A percentile compares a stretch with the other conserved stretches of the same genome.
Evolutionary conservation across 2,888 invertebrate species (phyloP).

Genomic region (Eremobia ochroleuca): DNA sequence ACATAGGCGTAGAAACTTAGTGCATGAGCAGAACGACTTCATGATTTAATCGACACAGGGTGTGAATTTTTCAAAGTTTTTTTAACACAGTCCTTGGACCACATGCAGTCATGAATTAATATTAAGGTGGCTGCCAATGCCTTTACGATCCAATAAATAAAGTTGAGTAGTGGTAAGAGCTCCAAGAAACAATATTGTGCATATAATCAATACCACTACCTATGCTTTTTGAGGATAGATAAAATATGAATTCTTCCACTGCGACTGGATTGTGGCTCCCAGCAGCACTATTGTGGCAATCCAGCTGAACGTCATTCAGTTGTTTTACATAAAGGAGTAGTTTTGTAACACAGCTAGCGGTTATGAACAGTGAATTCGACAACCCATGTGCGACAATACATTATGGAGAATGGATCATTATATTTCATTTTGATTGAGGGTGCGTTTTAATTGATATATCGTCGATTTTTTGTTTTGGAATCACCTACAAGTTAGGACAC

Average conservation of each 20-base stretch:
- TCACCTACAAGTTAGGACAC: no score
- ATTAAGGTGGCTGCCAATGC: neutral
- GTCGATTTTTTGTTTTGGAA: no score
- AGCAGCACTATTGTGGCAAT: neutral
- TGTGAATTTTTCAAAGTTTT: neutral
- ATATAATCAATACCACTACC: neutral
- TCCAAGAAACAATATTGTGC: neutral
- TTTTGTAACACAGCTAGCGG: no score
- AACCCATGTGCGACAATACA: no score
- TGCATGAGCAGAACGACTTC: conserved; percentile 30
- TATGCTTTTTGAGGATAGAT: neutral
- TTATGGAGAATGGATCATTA: no score
- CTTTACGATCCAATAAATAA: neutral
- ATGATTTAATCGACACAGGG: neutral
- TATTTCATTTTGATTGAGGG: no score
- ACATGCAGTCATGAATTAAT: neutral
- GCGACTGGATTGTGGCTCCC: neutral
- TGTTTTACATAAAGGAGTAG: no score
- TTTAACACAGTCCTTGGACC: neutral
- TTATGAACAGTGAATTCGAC: no score
- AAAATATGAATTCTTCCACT: neutral
- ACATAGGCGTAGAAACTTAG: neutral
- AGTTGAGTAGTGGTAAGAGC: neutral
- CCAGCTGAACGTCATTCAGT: no score
- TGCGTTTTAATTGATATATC: no score